Conservation (phyloP, 2,113 vertebrate genomes). For the Pitta sordida region DNA sequence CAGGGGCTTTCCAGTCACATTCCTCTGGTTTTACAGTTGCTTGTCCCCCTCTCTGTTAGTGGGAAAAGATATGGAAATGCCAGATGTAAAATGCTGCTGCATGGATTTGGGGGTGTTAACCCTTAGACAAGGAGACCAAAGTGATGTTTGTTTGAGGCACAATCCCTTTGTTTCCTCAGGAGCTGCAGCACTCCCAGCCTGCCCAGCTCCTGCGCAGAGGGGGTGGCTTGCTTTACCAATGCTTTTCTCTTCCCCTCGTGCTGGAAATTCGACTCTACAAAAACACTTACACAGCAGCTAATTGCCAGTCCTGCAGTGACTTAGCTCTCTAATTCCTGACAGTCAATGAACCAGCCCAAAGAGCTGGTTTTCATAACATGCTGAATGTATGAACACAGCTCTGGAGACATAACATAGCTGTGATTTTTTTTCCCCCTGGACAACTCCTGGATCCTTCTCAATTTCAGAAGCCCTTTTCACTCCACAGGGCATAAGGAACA, state of each 20-base stretch:
- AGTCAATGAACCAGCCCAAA: conserved; percentile 41
- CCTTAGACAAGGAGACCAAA: neutral
- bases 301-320: conserved; percentile 9
- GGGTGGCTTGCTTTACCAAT: neutral
- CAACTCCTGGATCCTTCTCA: neutral
- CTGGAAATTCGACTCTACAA: conserved; percentile 41
- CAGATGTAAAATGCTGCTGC: neutral
- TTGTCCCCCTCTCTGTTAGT: neutral
- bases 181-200: neutral
- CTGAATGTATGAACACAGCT: neutral
- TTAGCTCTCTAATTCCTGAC: conserved; percentile 36
- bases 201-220: accelerated
- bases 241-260: neutral
- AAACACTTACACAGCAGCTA: conserved; percentile 14
- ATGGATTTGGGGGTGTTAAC: neutral
- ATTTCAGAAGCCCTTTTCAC: neutral
- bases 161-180: neutral
- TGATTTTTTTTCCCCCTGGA: neutral
- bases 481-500: neutral
- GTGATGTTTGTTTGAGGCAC: neutral
- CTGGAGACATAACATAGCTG: neutral
- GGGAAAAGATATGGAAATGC: neutral
- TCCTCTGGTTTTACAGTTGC: neutral
- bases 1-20: neutral
- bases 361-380: neutral